Base-by-base conservation (phyloP, 92 coral and sea anemone species). In the Siderastrea radians region DNA sequence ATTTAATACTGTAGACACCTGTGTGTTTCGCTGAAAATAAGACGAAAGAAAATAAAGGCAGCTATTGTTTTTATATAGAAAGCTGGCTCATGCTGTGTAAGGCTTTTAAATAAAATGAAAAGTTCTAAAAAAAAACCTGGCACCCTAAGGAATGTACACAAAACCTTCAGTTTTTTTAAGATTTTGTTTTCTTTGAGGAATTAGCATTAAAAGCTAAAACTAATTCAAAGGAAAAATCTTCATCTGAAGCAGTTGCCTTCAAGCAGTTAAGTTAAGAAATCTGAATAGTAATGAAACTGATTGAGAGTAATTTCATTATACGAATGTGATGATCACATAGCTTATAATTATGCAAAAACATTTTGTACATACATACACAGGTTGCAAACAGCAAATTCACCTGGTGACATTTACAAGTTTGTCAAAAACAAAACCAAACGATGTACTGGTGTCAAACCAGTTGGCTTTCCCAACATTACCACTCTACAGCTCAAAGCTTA, bases 61-160 rank as follows among this genome's bases (percentile, higher is more conserved):
- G 53, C 17, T 19, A 69, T 8, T 58, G 86, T 15, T 55, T 69
- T 69, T 68, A 55, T 80, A 50, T 49, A 47, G 74, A 80, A 66
- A 68, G 8, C 66, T 12, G 47, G 5, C 78, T 43, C 86, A 49
- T 54, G 53, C 78, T 82, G 86, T 8, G 86, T 47, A 4, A 82
- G 57, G 12, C 68, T 69, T 46, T 7, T 46, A 16, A 15, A 72
- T 57, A 55, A n/a, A 71, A 71, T 54, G 15, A 12, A 48, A 79
- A 47, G 47, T 49, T 79, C 48, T 79, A 19, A 16, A 79, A 1
- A 68, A 81, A 81, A 43, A 16, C 19, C 70, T 68, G 45, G 49
- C 78, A 52, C 86, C 70, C 86, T 19, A 48, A 54, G 77, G 77
- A 45, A 69, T 17, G 53, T 45, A n/a, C 12, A 69, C 86, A 82